A percentile compares a stretch with the other conserved stretches of the same genome.
phyloP scores from a whole-genome alignment of 2,797 vertebrate genomes.

The Lophius americanus region DNA sequence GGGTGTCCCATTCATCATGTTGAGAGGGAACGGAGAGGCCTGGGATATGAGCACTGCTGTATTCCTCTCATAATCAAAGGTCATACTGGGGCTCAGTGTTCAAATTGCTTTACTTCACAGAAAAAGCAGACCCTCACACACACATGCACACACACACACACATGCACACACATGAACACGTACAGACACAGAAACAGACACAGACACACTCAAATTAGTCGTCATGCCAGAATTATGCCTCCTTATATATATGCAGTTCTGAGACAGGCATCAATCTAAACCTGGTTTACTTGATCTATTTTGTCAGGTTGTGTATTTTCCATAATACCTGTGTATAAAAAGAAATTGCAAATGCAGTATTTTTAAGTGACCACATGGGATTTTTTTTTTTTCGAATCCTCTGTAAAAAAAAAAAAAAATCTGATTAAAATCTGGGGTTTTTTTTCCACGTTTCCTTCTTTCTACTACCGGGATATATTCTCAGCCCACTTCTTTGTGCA shows the following conservation, averaged over 20 bases:
- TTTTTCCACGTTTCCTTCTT: slow-evolving; percentile 3
- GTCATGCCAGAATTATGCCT: slow-evolving; percentile 42
- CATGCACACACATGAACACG: slow-evolving; percentile 9
- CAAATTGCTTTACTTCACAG: slow-evolving; percentile 81
- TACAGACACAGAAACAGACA: slow-evolving; percentile 20
- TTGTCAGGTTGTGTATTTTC: slow-evolving; percentile 27
- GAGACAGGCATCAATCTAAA: slow-evolving; percentile 21
- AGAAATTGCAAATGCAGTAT: neutral
- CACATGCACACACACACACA: slow-evolving; percentile 1
- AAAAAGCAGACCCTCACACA: slow-evolving; percentile 38
- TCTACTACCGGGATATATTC: slow-evolving; percentile 21
- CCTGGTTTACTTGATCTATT: neutral
- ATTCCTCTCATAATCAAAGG: slow-evolving; percentile 81
- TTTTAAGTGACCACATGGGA: slow-evolving; percentile 6
- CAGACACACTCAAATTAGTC: slow-evolving; percentile 38
- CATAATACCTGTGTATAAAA: slow-evolving; percentile 30
- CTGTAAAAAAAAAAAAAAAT: neutral
- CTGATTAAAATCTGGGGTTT: slow-evolving; percentile 15
- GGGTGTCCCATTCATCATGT: slow-evolving; percentile 81
- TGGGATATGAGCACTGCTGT: slow-evolving; percentile 71
- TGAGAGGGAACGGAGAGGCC: slow-evolving; percentile 69
- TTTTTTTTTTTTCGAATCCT: neutral
- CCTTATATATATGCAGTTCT: slow-evolving; percentile 37
- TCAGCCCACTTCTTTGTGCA: slow-evolving; percentile 16
- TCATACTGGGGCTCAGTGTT: slow-evolving; percentile 73